Conservation (phyloP, 2,797 vertebrate species). For the Garrulus glandarius region DNA sequence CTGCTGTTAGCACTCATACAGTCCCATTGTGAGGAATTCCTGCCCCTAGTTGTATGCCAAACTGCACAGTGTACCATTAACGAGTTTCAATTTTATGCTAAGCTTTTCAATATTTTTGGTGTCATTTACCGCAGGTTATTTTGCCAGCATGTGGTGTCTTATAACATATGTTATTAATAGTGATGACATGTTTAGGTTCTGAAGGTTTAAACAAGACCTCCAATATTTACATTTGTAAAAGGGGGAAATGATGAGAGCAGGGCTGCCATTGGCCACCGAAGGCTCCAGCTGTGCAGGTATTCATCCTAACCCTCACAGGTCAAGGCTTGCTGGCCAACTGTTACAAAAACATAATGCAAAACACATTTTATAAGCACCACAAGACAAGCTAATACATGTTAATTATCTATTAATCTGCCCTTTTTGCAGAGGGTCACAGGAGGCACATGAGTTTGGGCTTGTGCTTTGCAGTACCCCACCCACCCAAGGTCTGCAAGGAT, state of each 20-base stretch:
- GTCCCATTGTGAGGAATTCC: constrained; percentile 72
- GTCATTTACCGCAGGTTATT: constrained; percentile 68
- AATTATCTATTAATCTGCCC: constrained; percentile 17
- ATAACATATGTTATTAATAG: constrained; percentile 71
- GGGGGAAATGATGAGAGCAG: constrained; percentile 9
- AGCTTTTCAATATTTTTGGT: constrained; percentile 73
- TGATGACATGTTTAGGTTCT: constrained; percentile 56
- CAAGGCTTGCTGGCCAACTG: constrained; percentile 53
- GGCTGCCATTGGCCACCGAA: constrained; percentile 8
- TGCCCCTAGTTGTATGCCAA: constrained; percentile 62
- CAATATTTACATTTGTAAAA: constrained; percentile 69
- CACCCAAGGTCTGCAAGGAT: not conserved
- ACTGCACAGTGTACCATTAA: constrained; percentile 68
- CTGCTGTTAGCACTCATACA: constrained; percentile 72
- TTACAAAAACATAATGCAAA: constrained; percentile 61
- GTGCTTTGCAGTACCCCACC: not conserved
- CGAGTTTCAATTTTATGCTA: constrained; percentile 74
- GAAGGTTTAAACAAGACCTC: constrained; percentile 67
- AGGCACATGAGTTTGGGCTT: not conserved
- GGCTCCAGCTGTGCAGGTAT: constrained; percentile 64
- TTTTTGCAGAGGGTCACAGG: not conserved
- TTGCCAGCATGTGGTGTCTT: constrained; percentile 64
- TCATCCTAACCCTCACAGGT: constrained; percentile 44
- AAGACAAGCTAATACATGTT: constrained; percentile 3
- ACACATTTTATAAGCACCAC: constrained; percentile 40